Evolutionary conservation across 2,113 vertebrate genomes (phyloP).

Genomic region (Tyrannus savana): DNA sequence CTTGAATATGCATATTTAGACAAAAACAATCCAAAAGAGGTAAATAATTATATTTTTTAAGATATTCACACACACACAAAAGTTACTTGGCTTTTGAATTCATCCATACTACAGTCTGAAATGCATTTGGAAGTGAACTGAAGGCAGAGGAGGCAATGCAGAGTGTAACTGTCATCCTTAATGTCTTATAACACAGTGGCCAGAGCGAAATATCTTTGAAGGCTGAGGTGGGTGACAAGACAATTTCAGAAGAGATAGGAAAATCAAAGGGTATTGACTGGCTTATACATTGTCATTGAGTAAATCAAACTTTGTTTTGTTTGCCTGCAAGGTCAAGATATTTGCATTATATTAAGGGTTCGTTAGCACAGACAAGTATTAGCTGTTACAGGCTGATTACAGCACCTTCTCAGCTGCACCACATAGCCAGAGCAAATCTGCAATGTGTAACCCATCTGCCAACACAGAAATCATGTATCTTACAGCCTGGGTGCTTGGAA

Average conservation of each 20-base stretch:
- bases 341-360: neutral
- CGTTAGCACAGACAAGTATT: neutral
- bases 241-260: neutral
- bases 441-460: neutral
- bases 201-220: neutral
- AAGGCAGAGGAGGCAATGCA: neutral
- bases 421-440: neutral
- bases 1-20: neutral
- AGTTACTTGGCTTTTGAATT: neutral
- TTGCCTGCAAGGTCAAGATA: neutral
- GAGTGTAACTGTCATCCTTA: constrained; percentile 3
- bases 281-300: neutral
- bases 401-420: neutral
- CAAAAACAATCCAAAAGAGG: neutral
- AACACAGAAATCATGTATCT: neutral
- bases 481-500: neutral
- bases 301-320: neutral
- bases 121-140: neutral
- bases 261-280: neutral
- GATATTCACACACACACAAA: neutral
- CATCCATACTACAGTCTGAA: neutral
- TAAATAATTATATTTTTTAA: neutral
- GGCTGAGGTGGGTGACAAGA: neutral
- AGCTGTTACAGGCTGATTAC: neutral
- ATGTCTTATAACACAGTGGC: neutral